phyloP scores from a whole-genome alignment of 2,888 invertebrate genomes.

The Drosophila rellima region DNA sequence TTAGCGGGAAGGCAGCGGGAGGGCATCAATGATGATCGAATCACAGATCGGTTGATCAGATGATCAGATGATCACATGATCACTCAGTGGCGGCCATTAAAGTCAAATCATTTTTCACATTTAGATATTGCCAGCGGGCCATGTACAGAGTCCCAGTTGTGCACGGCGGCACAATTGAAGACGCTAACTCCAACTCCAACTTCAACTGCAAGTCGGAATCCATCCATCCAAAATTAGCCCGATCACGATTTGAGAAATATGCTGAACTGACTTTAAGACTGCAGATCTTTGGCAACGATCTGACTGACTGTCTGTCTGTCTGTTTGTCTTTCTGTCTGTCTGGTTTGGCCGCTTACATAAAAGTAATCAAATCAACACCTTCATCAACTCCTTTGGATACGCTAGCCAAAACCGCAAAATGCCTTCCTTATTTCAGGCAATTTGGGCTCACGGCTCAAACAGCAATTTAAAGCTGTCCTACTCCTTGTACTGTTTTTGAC shows the following conservation, averaged over 20 bases:
- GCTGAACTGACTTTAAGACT: slow-evolving; percentile 53
- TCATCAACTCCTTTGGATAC: slow-evolving; percentile 79
- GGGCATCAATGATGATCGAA: slow-evolving; percentile 38
- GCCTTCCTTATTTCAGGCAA: slow-evolving; percentile 74
- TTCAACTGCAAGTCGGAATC: slow-evolving; percentile 49
- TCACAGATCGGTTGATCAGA: slow-evolving; percentile 46
- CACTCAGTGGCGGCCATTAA: slow-evolving; percentile 85
- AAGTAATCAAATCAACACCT: slow-evolving; percentile 85
- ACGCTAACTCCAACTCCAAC: slow-evolving; percentile 16
- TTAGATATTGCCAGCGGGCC: slow-evolving; percentile 69
- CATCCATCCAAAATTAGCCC: slow-evolving; percentile 72
- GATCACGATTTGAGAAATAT: slow-evolving; percentile 80
- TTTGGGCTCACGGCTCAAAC: slow-evolving; percentile 60
- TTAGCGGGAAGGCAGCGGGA: slow-evolving; percentile 48
- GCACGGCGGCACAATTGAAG: slow-evolving; percentile 77
- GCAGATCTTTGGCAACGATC: slow-evolving; percentile 34
- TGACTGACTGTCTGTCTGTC: slow-evolving; percentile 23
- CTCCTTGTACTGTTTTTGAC: slow-evolving; percentile 34
- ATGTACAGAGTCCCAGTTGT: slow-evolving; percentile 33
- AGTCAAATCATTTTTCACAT: slow-evolving; percentile 85
- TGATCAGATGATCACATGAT: slow-evolving; percentile 75
- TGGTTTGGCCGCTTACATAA: slow-evolving; percentile 70
- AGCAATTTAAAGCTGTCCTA: slow-evolving; percentile 51
- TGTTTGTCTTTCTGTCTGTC: slow-evolving; percentile 10
- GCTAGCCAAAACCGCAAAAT: slow-evolving; percentile 59